Conservation (phyloP, 2,888 invertebrate species). For the Ypsolopha scabrella region DNA sequence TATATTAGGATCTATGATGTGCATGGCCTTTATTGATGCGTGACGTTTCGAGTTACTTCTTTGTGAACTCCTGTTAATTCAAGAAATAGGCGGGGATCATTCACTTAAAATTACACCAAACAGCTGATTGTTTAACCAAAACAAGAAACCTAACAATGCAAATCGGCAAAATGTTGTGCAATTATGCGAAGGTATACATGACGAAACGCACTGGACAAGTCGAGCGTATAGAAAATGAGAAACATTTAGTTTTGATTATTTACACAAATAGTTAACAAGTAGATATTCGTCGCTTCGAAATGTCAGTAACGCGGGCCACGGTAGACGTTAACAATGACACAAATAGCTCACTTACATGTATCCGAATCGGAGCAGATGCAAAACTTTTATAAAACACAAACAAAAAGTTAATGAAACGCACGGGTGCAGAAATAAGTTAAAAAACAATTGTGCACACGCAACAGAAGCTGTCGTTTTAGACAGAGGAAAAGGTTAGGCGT, state of each 20-base stretch:
- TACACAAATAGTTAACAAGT: too few species aligned
- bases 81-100: background rate
- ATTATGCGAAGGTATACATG: too few species aligned
- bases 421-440: background rate
- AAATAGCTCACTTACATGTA: conserved; percentile 54
- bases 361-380: conserved; percentile 19
- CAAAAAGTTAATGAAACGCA: conserved; percentile 36
- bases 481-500: conserved; percentile 55
- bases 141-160: too few species aligned
- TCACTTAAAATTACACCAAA: too few species aligned
- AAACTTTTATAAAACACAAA: conserved; percentile 24
- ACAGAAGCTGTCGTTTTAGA: conserved; percentile 61
- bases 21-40: background rate
- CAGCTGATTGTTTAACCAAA: too few species aligned
- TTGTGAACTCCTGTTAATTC: conserved; percentile 35
- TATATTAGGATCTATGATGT: too few species aligned
- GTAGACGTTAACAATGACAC: conserved; percentile 40
- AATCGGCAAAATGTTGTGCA: too few species aligned
- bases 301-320: conserved; percentile 32
- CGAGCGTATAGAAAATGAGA: too few species aligned
- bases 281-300: conserved; percentile 19
- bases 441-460: conserved; percentile 22
- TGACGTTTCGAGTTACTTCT: background rate
- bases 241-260: too few species aligned
- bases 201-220: too few species aligned